Percentiles rank a stretch among this genome's conserved stretches.
These are phyloP conservation scores for Octonoba sinensis DNA, from an alignment of 2,888 invertebrate genomes.

Conservation along the genomic window DNA sequence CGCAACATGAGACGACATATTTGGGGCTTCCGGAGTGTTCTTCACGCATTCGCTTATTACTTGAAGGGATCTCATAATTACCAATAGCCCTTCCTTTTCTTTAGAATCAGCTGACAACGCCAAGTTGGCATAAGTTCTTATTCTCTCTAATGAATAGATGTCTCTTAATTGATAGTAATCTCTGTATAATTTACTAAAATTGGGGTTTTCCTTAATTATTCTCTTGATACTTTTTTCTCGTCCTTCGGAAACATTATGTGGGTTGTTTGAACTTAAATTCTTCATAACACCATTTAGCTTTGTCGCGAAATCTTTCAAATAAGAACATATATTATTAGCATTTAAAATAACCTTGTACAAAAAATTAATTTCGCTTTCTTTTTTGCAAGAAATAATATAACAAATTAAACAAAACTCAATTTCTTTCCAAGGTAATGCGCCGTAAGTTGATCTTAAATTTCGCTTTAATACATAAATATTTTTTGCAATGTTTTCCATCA, in stretches of 20 bases:
- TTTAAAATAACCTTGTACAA: slow-evolving; percentile 11
- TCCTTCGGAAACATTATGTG: neutral
- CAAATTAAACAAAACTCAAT: slow-evolving; percentile 33
- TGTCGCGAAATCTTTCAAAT: slow-evolving; percentile 12
- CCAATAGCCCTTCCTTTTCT: neutral
- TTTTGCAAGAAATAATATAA: neutral
- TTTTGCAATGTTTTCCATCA: slow-evolving; percentile 10
- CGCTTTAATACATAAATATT: slow-evolving; percentile 21
- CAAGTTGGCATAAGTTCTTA: slow-evolving; percentile 7
- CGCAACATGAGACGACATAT: neutral
- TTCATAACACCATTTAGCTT: neutral
- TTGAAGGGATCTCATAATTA: slow-evolving; percentile 23
- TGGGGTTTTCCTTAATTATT: neutral
- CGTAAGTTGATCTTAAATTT: slow-evolving; percentile 21
- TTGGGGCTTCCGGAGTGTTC: slow-evolving; percentile 22
- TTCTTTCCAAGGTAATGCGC: slow-evolving; percentile 40
- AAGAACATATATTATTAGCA: neutral
- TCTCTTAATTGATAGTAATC: slow-evolving; percentile 20
- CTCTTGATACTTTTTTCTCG: neutral
- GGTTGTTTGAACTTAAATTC: neutral
- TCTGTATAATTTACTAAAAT: slow-evolving; percentile 14
- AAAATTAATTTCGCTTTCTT: neutral
- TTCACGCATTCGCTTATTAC: slow-evolving; percentile 29
- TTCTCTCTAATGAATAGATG: slow-evolving; percentile 21
- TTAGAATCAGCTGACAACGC: neutral